Base-by-base conservation (phyloP, 2,113 vertebrate species). In the Talpa occidentalis region DNA sequence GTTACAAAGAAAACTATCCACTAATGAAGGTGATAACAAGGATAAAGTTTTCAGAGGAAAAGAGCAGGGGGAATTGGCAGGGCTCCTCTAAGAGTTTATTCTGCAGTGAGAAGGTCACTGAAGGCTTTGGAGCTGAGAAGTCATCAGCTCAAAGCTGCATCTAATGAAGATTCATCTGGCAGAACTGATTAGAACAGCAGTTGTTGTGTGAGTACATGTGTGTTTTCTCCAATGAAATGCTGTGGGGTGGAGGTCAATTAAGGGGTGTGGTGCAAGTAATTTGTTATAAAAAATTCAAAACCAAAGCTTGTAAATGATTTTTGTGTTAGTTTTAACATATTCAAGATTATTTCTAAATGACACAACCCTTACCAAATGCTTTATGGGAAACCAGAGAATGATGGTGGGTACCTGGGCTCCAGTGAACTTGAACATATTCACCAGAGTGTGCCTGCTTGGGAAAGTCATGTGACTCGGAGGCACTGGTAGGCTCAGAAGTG, bases 211-310 rank as follows among this genome's bases (percentile, higher is more conserved):
- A 2, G 14, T 22, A 28, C 40, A 9, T 9, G 10, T n/a, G 37
- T 59, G 12, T 24, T 28, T 87, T 94, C 62, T 37, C 84, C 44
- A 74, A 35, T 26, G 11, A 81, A 86, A 82, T 4, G 37, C 16
- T 81, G 14, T 3, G 22, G n/a, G 22, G 17, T 26, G 1, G 24
- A 90, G 52, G 70, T 90, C 76, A 87, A 64, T 6, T 49, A 5
- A 66, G 73, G 76, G 87, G 37, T 79, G 49, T 93, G 44, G 35
- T 85, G 2, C 11, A 93, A 80, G 64, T 90, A 84, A 88, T 93
- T 80, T 49, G 84, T 84, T 74, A 93, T 64, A 74, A 86, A 86
- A 95, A 90, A 47, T 19, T 60, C 0, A 82, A 95, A 73, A 90
- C 26, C 42, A 49, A 87, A 87, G 8, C 56, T 49, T 87, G 28